Evolutionary conservation across 2,113 vertebrate species (phyloP).

Genomic region (Halcyon malimbica): DNA sequence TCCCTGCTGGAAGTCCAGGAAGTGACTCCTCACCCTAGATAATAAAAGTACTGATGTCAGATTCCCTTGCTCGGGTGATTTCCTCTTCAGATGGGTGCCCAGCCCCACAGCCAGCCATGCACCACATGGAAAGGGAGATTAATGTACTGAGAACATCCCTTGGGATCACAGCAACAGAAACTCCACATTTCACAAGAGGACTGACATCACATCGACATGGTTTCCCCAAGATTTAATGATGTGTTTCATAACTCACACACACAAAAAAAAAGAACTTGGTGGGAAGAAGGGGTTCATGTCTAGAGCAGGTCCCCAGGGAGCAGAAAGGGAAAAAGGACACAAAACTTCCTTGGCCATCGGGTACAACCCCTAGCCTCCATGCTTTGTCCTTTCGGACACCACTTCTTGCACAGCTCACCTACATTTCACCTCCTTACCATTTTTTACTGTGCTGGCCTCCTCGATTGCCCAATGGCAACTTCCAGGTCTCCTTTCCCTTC

Average conservation of each 20-base stretch:
- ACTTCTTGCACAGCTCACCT: background rate
- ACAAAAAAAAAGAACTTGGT: background rate
- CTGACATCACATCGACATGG: background rate
- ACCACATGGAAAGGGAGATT: background rate
- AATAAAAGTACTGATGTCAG: background rate
- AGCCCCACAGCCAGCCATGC: background rate
- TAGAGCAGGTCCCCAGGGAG: background rate
- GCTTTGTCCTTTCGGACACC: background rate
- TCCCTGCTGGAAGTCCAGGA: conserved; percentile 5
- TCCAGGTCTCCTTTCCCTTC: background rate
- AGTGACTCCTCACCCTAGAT: background rate
- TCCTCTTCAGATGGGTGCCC: background rate
- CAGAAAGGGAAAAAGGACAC: background rate
- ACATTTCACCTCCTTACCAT: background rate
- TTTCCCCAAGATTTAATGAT: conserved; percentile 31
- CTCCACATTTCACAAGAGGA: background rate
- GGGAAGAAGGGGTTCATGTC: background rate
- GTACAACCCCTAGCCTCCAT: background rate
- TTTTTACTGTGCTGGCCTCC: background rate
- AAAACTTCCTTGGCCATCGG: background rate
- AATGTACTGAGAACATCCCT: background rate
- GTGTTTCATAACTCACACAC: background rate
- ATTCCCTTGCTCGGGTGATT: background rate
- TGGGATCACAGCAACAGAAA: background rate
- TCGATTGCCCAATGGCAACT: rapidly evolving